A percentile compares a stretch with the other conserved stretches of the same genome.
Conservation (phyloP, 1,140 invertebrate genomes). For the Platyura marginata region DNA sequence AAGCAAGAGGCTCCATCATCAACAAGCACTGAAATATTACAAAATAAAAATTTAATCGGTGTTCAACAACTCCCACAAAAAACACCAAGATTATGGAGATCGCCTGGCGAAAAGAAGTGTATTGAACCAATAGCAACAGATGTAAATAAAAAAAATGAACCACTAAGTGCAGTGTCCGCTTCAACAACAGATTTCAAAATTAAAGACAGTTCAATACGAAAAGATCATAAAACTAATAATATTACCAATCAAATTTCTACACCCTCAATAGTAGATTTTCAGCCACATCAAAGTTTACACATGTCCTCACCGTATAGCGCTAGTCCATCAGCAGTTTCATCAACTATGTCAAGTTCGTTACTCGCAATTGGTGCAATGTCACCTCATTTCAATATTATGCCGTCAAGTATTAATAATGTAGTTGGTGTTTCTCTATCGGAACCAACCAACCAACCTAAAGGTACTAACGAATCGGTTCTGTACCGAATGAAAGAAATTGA, state of each 20-base stretch:
- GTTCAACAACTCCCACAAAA: background rate
- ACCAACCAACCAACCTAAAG: background rate
- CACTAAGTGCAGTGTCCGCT: background rate
- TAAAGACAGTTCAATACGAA: constrained; percentile 2
- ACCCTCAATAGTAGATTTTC: too few species aligned
- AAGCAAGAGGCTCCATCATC: too few species aligned
- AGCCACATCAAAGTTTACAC: background rate
- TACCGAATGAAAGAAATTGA: constrained; percentile 16
- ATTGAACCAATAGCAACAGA: background rate
- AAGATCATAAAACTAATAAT: background rate
- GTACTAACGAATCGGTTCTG: constrained; percentile 3
- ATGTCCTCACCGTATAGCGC: background rate
- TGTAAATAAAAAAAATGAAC: background rate
- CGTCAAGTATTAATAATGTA: background rate
- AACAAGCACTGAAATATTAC: too few species aligned
- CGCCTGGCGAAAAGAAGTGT: constrained; percentile 4
- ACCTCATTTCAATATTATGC: background rate
- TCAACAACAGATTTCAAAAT: background rate
- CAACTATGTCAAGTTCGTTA: background rate
- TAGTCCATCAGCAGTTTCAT: background rate
- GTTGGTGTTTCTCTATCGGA: background rate
- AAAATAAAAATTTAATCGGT: too few species aligned
- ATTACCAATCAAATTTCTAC: too few species aligned
- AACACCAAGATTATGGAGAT: constrained; percentile 1
- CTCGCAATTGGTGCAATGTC: background rate